phyloP scores from a whole-genome alignment of 2,888 invertebrate genomes.

The Morpho helenor region DNA sequence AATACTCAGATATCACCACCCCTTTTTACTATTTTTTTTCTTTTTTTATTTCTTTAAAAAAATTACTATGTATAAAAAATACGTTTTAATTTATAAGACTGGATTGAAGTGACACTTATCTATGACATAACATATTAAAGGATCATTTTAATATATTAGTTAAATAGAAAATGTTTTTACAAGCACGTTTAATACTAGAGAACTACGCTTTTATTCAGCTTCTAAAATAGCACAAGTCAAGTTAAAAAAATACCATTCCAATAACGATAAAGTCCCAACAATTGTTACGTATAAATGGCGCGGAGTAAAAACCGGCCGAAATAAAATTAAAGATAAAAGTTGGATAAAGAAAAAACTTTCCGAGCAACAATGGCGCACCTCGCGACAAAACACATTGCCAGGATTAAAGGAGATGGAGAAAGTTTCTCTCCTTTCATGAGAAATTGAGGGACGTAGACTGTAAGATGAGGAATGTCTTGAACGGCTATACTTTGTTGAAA shows the following conservation, averaged over 20 bases:
- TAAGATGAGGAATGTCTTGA: slow-evolving; percentile 34
- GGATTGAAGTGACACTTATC: no score
- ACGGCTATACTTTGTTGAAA: slow-evolving; percentile 27
- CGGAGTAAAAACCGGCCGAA: slow-evolving; percentile 52
- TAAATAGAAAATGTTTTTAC: no score
- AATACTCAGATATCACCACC: no score
- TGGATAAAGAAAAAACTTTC: slow-evolving; percentile 53
- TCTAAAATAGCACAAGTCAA: slow-evolving; percentile 10
- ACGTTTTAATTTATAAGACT: no score
- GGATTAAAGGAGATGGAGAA: slow-evolving; percentile 55
- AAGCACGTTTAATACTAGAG: no score
- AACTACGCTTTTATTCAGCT: slow-evolving; percentile 5
- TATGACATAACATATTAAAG: no score
- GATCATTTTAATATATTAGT: no score
- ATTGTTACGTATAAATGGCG: slow-evolving; percentile 34
- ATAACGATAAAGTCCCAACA: slow-evolving; percentile 29
- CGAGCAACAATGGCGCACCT: slow-evolving; percentile 59
- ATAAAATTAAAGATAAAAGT: slow-evolving; percentile 68
- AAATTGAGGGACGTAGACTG: slow-evolving; percentile 34
- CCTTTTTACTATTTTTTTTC: no score
- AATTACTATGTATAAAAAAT: no score
- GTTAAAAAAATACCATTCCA: slow-evolving; percentile 11
- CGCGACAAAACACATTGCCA: slow-evolving; percentile 73
- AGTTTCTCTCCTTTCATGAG: slow-evolving; percentile 35
- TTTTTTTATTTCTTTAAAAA: no score